Percentiles rank a stretch among this genome's conserved stretches.
phyloP scores from a whole-genome alignment of 2,113 vertebrate species.

The Apteryx owenii region DNA sequence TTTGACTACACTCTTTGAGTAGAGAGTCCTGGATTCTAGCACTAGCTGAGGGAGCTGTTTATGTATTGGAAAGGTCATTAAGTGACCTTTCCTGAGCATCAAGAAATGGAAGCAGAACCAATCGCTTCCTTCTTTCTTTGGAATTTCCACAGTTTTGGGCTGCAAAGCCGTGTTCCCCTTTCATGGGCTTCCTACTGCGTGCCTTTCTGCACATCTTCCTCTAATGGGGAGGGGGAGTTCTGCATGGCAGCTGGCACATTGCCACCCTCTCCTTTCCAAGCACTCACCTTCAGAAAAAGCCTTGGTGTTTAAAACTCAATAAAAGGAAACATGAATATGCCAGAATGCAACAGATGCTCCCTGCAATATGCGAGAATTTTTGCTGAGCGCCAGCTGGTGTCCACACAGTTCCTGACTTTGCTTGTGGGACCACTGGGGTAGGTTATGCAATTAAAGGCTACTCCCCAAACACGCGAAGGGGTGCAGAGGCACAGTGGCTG shows the following conservation, averaged over 20 bases:
- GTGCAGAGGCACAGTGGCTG: neutral
- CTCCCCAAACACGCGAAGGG: neutral
- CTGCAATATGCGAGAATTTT: neutral
- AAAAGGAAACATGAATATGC: neutral
- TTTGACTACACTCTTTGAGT: neutral
- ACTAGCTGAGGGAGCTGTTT: neutral
- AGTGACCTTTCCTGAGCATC: neutral
- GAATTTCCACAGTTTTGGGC: neutral
- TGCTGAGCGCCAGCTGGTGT: neutral
- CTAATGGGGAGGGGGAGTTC: neutral
- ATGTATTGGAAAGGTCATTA: neutral
- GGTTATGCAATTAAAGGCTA: neutral
- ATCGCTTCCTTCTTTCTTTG: neutral
- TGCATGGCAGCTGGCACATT: neutral
- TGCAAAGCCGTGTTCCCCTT: neutral
- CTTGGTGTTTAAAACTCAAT: neutral
- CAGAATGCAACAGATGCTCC: neutral
- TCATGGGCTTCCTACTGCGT: neutral
- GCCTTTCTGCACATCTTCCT: neutral
- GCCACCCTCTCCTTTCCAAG: neutral
- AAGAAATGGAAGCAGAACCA: conserved; percentile 27
- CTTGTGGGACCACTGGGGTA: accelerated
- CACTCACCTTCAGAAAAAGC: neutral
- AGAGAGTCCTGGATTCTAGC: neutral
- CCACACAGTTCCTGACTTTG: neutral